Conservation (phyloP, 1,140 invertebrate species). For the Asobara japonica region DNA sequence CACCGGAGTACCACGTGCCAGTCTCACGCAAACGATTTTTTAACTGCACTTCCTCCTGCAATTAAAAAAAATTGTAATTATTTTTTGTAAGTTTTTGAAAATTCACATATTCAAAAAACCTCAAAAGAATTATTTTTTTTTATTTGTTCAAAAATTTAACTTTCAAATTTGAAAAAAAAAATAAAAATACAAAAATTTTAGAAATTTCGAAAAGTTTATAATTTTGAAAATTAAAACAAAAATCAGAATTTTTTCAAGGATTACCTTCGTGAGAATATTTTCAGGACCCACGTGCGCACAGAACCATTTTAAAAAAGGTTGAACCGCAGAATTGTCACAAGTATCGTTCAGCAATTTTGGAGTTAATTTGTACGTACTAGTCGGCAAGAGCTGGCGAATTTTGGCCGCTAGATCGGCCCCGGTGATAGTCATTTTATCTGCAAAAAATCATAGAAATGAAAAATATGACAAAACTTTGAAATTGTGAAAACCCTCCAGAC, state of each 20-base stretch:
- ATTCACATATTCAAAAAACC: no score
- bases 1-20: conserved; percentile 46
- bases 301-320: conserved; percentile 61
- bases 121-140: no score
- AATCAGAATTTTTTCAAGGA: conserved; percentile 23
- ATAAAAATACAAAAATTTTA: no score
- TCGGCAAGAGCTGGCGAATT: conserved; percentile 46
- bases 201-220: neutral
- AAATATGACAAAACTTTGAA: neutral
- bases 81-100: no score
- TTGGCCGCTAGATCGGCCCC: conserved; percentile 48
- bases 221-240: conserved; percentile 5
- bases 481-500: neutral
- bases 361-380: conserved; percentile 40
- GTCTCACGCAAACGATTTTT: conserved; percentile 47
- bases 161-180: no score
- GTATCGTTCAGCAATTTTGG: conserved; percentile 43
- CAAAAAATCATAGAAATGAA: neutral
- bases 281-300: conserved; percentile 46
- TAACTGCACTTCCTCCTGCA: conserved; percentile 35
- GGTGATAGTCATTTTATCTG: conserved; percentile 45
- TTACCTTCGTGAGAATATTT: conserved; percentile 53
- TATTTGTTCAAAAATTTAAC: no score
- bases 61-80: no score
- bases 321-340: conserved; percentile 42